A percentile compares a stretch with the other conserved stretches of the same genome.
Conservation (phyloP, 2,888 invertebrate genomes). For the Euclidia mi region DNA sequence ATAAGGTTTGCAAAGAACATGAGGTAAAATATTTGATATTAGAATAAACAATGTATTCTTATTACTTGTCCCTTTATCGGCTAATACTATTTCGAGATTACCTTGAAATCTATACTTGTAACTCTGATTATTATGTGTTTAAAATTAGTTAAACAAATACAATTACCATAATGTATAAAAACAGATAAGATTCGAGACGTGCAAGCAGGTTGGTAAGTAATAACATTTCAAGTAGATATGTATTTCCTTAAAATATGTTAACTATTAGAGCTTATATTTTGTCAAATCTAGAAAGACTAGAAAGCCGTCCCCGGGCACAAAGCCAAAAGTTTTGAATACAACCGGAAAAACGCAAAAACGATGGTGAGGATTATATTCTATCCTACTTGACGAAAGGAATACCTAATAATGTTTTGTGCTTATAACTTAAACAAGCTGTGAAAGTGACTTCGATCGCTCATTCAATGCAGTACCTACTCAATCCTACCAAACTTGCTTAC, state of each 20-base stretch:
- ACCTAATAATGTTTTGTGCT: too few relatives aligned
- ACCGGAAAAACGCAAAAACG: too few relatives aligned
- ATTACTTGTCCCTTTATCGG: constrained; percentile 31
- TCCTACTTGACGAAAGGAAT: too few relatives aligned
- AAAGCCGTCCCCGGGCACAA: too few relatives aligned
- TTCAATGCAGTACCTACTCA: constrained; percentile 1
- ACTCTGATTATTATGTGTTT: constrained; percentile 17
- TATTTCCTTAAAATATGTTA: too few relatives aligned
- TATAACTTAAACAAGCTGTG: too few relatives aligned
- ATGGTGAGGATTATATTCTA: too few relatives aligned
- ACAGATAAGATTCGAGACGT: neutral
- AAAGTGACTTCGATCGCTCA: neutral
- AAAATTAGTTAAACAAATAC: constrained; percentile 17
- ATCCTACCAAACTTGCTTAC: constrained; percentile 3
- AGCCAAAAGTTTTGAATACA: too few relatives aligned
- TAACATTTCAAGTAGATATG: too few relatives aligned
- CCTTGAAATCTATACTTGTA: constrained; percentile 31
- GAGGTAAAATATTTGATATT: constrained; percentile 21
- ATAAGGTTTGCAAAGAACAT: constrained; percentile 33
- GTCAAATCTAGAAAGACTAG: too few relatives aligned
- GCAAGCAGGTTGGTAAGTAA: neutral
- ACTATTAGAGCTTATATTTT: too few relatives aligned
- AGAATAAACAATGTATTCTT: constrained; percentile 16
- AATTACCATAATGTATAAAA: neutral
- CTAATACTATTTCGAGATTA: constrained; percentile 31